A percentile compares a stretch with the other conserved stretches of the same genome.
phyloP scores from a whole-genome alignment of 2,888 invertebrate species.

The Caenorhabditis sp. region DNA sequence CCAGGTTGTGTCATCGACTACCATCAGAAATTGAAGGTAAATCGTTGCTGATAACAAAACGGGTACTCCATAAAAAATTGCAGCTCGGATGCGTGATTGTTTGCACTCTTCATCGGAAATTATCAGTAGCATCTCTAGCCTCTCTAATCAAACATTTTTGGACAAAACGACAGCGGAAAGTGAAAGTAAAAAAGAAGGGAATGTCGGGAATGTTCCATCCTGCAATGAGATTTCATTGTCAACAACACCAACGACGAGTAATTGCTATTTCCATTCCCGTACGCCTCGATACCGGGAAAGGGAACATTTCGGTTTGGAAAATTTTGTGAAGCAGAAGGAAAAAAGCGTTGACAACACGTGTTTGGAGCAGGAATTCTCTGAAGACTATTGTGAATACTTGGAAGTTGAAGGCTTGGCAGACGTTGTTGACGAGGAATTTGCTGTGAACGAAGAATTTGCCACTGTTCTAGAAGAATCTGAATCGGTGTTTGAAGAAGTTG shows the following conservation, averaged over 20 bases:
- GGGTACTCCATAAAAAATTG: background rate
- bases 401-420: constrained; percentile 11
- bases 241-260: too few relatives aligned
- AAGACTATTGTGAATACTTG: constrained; percentile 1
- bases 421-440: constrained; percentile 13
- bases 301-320: too few relatives aligned
- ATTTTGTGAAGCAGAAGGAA: too few relatives aligned
- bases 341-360: too few relatives aligned
- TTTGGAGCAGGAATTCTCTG: constrained; percentile 2
- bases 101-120: constrained; percentile 18
- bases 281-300: too few relatives aligned
- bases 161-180: background rate
- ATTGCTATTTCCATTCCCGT: too few relatives aligned
- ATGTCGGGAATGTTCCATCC: too few relatives aligned
- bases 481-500: constrained; percentile 28
- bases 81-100: constrained; percentile 17
- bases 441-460: constrained; percentile 27
- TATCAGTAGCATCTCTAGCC: background rate
- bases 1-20: background rate
- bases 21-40: constrained; percentile 22
- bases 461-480: constrained; percentile 28
- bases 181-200: too few relatives aligned
- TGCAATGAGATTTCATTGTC: too few relatives aligned
- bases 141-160: background rate
- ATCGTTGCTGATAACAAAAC: background rate